Base-by-base conservation (phyloP, 2,888 invertebrate species). In the Phorcus lineatus region DNA sequence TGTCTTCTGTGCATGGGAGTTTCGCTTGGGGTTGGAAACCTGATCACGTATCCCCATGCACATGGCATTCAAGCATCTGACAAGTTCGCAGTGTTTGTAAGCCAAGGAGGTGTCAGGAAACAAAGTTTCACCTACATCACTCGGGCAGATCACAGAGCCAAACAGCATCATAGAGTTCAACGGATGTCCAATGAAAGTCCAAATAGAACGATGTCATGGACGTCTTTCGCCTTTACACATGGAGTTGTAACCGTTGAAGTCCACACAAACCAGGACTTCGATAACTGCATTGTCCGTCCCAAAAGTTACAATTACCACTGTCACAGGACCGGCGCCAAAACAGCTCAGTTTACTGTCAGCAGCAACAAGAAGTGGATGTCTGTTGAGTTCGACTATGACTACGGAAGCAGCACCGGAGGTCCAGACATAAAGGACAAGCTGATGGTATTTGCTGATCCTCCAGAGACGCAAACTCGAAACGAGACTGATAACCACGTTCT, bases 321-420 rank as follows among this genome's bases (percentile, higher is more conserved):
- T 55, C 62, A 54, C 13, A 24, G 81, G 19, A 47, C 74, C 3
- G 78, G 76, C 11, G 24, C 75, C n/a, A 83, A 83, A 24, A 74
- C 36, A 7, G 83, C 83, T 22, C 67, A 77, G 16, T 77, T 83
- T 31, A 77, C 57, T n/a, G 67, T 83, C 31, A 74, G 31, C n/a
- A 17, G 22, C n/a, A 78, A 74, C 54, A 75, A 40, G 52, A 62
- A 36, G 22, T 74, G 67, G 75, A 83, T 83, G 83, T 83, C 83
- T n/a, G 78, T 83, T 4, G 83, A 81, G 53, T 83, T 81, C 66
- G 83, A 83, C 76, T 78, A 77, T 31, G 82, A 79, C 22, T 78
- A 77, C 47, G 82, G 80, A 19, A 55, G 55, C n/a, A 57, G 11
- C 9, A 28, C 55, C 24, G 19, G 13, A 22, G 74, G 52, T 22